These are phyloP conservation scores for Laterallus jamaicensis DNA, from an alignment of 2,113 vertebrate genomes.

Conservation along the genomic window DNA sequence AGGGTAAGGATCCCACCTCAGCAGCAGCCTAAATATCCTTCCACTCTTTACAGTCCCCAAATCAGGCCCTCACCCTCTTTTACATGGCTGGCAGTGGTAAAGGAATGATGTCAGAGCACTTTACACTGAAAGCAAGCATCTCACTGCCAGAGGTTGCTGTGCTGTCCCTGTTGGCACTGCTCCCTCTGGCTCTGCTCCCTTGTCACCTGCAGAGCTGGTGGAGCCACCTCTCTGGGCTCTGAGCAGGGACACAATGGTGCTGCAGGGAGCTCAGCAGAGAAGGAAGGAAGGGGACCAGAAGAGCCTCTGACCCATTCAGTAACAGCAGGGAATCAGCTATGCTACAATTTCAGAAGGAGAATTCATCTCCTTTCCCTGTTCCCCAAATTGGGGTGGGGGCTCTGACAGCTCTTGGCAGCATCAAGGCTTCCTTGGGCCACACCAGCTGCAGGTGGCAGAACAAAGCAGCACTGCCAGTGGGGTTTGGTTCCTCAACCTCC, in stretches of 20 bases:
- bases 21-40: background rate
- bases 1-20: background rate
- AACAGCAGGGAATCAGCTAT: background rate
- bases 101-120: background rate
- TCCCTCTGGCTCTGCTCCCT: background rate
- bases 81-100: background rate
- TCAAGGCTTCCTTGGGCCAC: background rate
- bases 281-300: background rate
- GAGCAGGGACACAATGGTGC: background rate
- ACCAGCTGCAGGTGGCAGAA: rapidly evolving
- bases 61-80: background rate
- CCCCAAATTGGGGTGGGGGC: background rate
- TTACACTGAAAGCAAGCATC: background rate
- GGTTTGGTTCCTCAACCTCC: background rate
- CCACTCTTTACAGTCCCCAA: background rate
- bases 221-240: background rate
- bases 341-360: background rate
- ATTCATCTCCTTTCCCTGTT: background rate
- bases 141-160: background rate
- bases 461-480: background rate
- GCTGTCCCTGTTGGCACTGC: background rate
- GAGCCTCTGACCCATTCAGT: background rate
- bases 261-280: background rate
- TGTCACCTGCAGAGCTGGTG: background rate
- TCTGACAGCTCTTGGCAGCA: rapidly evolving